phyloP scores from a whole-genome alignment of 2,113 vertebrate genomes.

The Trichechus manatus region DNA sequence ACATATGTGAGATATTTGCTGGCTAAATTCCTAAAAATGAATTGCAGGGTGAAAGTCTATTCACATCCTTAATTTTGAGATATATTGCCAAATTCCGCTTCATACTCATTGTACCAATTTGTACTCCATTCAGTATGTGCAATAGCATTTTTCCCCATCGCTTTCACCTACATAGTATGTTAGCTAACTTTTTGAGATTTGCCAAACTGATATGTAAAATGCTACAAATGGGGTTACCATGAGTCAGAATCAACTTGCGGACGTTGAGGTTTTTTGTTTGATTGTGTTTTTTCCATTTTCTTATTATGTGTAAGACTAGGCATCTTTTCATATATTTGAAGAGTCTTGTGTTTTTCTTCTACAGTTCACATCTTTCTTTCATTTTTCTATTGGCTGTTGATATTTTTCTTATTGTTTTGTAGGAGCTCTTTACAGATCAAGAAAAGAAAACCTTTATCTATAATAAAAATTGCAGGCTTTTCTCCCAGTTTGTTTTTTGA shows the following conservation, averaged over 20 bases:
- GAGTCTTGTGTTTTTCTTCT: neutral
- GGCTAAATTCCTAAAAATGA: slow-evolving; percentile 24
- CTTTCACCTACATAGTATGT: neutral
- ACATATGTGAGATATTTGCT: neutral
- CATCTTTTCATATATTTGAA: neutral
- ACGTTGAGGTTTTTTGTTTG: neutral
- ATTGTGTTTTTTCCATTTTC: neutral
- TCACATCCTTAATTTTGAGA: neutral
- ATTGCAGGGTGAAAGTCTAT: neutral
- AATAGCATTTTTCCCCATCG: neutral
- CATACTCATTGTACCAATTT: neutral
- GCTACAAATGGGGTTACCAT: neutral
- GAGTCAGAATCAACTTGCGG: neutral
- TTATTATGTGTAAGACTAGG: neutral
- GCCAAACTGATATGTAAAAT: neutral
- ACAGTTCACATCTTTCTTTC: neutral
- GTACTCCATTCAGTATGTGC: neutral
- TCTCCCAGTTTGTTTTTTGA: neutral
- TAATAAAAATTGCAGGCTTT: neutral
- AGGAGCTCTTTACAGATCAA: neutral
- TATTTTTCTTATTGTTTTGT: neutral
- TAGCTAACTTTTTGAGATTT: neutral
- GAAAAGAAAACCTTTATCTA: neutral
- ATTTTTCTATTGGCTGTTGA: neutral
- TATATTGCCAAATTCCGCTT: neutral